Evolutionary conservation across 2,797 vertebrate species (phyloP).

Genomic region (Girardinus metallicus): DNA sequence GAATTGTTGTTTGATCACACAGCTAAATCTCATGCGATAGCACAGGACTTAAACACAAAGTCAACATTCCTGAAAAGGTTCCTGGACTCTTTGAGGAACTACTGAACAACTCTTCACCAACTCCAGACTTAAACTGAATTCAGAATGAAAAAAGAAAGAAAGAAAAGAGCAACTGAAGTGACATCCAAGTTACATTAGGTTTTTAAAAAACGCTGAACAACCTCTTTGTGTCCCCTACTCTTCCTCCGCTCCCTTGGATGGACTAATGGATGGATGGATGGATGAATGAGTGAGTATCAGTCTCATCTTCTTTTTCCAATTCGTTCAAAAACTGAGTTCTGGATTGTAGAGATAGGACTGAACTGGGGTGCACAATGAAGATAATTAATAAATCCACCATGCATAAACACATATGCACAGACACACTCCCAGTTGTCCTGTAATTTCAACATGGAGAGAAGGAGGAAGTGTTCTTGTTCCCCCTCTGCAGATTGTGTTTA

Average conservation of each 20-base stretch:
- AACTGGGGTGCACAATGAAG: slow-evolving; percentile 20
- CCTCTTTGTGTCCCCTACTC: slow-evolving; percentile 17
- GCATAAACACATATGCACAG: slow-evolving; percentile 14
- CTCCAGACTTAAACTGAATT: slow-evolving; percentile 25
- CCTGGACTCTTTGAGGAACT: not conserved
- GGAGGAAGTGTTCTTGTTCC: slow-evolving; percentile 10
- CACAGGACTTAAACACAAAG: not conserved
- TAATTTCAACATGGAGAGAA: slow-evolving; percentile 23
- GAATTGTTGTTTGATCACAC: not conserved
- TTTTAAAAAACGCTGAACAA: slow-evolving; percentile 21
- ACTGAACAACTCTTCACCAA: slow-evolving; percentile 9
- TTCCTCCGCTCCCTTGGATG: slow-evolving; percentile 33
- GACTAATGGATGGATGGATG: slow-evolving; percentile 44
- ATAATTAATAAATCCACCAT: slow-evolving; percentile 18
- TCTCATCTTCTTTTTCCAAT: slow-evolving; percentile 18
- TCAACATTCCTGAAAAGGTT: slow-evolving; percentile 1
- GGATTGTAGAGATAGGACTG: slow-evolving; percentile 1
- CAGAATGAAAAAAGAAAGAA: not conserved
- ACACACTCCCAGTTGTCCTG: slow-evolving; percentile 40
- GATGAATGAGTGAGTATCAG: slow-evolving; percentile 35
- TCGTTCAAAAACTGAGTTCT: slow-evolving; percentile 1
- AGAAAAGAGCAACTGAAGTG: slow-evolving; percentile 47
- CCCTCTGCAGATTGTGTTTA: slow-evolving; percentile 12
- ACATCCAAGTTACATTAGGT: slow-evolving; percentile 5
- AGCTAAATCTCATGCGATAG: not conserved